Percentiles rank a stretch among this genome's conserved stretches.
phyloP scores from a whole-genome alignment of 2,113 vertebrate species.

The Papio anubis region DNA sequence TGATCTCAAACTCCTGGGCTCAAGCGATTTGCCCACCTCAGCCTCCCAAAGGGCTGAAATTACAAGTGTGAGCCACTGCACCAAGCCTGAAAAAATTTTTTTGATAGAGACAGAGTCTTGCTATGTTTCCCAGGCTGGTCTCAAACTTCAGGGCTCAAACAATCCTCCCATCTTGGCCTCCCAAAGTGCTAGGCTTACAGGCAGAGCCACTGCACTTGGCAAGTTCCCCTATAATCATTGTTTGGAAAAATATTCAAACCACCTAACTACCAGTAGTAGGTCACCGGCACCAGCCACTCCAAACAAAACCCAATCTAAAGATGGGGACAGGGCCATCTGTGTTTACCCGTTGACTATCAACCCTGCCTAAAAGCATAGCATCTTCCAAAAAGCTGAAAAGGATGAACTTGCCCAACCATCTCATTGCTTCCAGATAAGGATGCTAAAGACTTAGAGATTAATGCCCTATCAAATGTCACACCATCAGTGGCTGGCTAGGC shows the following conservation, averaged over 20 bases:
- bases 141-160: no score
- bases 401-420: background rate
- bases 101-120: no score
- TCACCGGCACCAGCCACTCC: background rate
- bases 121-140: no score
- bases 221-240: background rate
- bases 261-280: background rate
- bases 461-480: background rate
- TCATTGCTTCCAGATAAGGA: conserved; percentile 19
- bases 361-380: background rate
- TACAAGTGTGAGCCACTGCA: no score
- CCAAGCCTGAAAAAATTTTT: no score
- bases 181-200: no score
- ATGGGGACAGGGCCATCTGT: background rate
- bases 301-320: background rate
- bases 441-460: conserved; percentile 4
- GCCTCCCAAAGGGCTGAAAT: no score
- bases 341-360: background rate
- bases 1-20: no score
- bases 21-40: no score
- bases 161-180: no score
- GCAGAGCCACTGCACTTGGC: no score
- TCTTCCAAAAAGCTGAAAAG: conserved; percentile 4
- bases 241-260: background rate
- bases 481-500: background rate